Percentiles rank a stretch among this genome's conserved stretches.
phyloP scores from a whole-genome alignment of 2,113 vertebrate genomes.

The Danionella cerebrum region DNA sequence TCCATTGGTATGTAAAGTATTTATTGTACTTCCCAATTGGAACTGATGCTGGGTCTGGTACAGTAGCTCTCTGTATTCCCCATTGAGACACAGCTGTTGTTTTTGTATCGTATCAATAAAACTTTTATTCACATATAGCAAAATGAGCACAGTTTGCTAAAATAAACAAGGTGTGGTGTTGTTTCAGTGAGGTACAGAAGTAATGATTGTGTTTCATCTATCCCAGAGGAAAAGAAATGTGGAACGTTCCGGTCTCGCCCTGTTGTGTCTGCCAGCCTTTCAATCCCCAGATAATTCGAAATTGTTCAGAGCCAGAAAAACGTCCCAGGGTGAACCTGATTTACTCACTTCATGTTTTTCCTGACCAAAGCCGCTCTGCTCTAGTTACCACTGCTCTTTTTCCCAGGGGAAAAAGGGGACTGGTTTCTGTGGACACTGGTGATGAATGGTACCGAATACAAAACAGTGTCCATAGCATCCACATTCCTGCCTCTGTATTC shows the following conservation, averaged over 20 bases:
- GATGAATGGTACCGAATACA: background rate
- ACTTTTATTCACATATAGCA: background rate
- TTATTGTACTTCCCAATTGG: background rate
- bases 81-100: conserved; percentile 24
- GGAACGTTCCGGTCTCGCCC: background rate
- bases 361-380: background rate
- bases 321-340: background rate
- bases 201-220: background rate
- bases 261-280: background rate
- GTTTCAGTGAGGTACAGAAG: background rate
- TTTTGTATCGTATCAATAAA: background rate
- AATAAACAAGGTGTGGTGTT: conserved; percentile 4
- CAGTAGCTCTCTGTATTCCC: conserved; percentile 14
- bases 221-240: conserved; percentile 12
- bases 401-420: background rate
- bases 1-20: conserved; percentile 2
- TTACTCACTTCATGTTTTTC: background rate
- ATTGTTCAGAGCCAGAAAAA: background rate
- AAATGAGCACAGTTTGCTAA: conserved; percentile 11
- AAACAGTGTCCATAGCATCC: background rate
- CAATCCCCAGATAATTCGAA: background rate
- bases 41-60: background rate
- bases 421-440: background rate
- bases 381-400: background rate
- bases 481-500: background rate